A percentile compares a stretch with the other conserved stretches of the same genome.
These are phyloP conservation scores for Chloroceryle aenea DNA, from an alignment of 2,113 vertebrate genomes.

Conservation along the genomic window DNA sequence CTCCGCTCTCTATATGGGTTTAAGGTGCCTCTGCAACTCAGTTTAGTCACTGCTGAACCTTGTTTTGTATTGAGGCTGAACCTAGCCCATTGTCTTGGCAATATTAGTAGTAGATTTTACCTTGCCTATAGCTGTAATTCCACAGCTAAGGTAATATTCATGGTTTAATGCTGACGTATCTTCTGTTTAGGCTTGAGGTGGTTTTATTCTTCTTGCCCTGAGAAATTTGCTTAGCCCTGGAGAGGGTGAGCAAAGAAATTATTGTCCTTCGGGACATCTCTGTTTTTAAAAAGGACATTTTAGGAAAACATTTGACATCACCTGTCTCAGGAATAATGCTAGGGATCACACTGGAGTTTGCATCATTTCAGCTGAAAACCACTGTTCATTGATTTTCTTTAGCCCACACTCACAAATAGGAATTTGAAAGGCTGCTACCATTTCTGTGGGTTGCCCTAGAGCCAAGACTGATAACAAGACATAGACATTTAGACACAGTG, in stretches of 20 bases:
- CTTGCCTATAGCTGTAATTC: background rate
- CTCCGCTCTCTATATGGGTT: background rate
- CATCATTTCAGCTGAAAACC: background rate
- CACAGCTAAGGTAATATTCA: background rate
- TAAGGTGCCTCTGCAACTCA: background rate
- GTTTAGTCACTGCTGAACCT: background rate
- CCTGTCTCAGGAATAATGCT: background rate
- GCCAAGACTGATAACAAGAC: background rate
- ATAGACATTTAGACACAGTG: rapidly evolving
- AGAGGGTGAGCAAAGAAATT: background rate
- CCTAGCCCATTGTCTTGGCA: background rate
- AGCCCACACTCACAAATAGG: background rate
- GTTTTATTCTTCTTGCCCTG: background rate
- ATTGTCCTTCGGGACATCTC: background rate
- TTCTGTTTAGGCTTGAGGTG: background rate
- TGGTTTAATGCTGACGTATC: background rate
- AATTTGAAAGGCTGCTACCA: background rate
- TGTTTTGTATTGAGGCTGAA: background rate
- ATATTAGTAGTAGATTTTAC: background rate
- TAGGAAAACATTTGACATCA: background rate
- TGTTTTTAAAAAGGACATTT: background rate
- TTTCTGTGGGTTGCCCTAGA: background rate
- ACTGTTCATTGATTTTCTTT: background rate
- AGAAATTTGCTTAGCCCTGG: background rate
- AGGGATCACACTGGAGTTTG: background rate